phyloP scores from a whole-genome alignment of 2,888 invertebrate species.

The Lamellibrachia columna region DNA sequence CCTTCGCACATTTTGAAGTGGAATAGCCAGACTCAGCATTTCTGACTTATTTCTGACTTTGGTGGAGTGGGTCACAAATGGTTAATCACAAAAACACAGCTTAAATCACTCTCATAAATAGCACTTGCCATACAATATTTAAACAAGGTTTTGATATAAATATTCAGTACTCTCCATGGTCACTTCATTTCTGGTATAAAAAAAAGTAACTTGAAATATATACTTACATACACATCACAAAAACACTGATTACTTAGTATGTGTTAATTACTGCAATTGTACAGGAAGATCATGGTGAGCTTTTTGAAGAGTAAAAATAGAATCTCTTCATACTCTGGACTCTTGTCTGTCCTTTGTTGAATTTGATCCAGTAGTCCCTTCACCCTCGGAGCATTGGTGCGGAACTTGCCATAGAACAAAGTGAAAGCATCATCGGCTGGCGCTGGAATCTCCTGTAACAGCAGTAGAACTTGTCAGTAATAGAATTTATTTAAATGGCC shows the following conservation, averaged over 20 bases:
- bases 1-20: too few species aligned
- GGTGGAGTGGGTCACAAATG: too few species aligned
- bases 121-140: too few species aligned
- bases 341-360: slow-evolving; percentile 80
- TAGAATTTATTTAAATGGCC: not conserved
- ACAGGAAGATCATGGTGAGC: not conserved
- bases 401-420: slow-evolving; percentile 92
- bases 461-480: too few species aligned
- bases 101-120: too few species aligned
- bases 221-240: not conserved
- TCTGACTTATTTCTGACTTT: too few species aligned
- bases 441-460: slow-evolving; percentile 22
- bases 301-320: not conserved
- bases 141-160: too few species aligned
- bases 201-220: not conserved
- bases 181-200: not conserved
- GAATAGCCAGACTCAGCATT: too few species aligned
- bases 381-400: slow-evolving; percentile 87
- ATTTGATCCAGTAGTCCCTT: slow-evolving; percentile 83
- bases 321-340: slow-evolving; percentile 75
- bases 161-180: not conserved
- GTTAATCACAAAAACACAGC: too few species aligned
- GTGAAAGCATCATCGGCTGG: slow-evolving; percentile 72
- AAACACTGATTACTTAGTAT: not conserved
- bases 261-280: not conserved